Conservation (phyloP, 2,888 invertebrate genomes). For the Noctua pronuba region DNA sequence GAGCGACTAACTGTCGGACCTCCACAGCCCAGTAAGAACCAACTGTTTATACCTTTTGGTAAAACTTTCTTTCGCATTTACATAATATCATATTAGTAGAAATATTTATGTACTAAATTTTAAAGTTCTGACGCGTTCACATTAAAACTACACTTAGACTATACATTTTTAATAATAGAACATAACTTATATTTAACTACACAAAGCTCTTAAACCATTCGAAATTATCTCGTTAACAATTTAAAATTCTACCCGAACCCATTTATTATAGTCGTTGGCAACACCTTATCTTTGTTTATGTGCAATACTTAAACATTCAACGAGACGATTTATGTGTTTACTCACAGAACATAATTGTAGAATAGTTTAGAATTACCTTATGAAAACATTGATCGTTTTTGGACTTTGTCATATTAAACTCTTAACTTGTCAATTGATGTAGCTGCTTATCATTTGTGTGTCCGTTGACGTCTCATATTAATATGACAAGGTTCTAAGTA, state of each 20-base stretch:
- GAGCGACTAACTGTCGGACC: no score
- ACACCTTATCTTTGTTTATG: constrained; percentile 36
- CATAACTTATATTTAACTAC: constrained; percentile 5
- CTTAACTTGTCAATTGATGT: neutral
- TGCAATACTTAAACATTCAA: constrained; percentile 4
- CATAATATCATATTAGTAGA: no score
- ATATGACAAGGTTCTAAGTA: neutral
- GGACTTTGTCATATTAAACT: neutral
- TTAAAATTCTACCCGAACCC: constrained; percentile 28
- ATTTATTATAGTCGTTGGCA: constrained; percentile 31
- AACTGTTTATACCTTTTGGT: no score
- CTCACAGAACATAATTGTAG: neutral
- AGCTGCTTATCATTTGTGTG: neutral
- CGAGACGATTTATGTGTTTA: constrained; percentile 29
- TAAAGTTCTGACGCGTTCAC: neutral
- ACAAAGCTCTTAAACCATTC: constrained; percentile 20
- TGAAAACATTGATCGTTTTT: neutral
- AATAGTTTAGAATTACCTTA: neutral
- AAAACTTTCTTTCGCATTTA: no score
- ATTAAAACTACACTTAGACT: neutral
- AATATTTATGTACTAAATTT: no score
- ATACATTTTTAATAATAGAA: constrained; percentile 8
- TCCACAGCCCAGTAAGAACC: no score
- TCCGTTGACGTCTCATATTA: neutral
- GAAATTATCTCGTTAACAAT: constrained; percentile 34